Evolutionary conservation across 1,140 invertebrate species (phyloP).

Genomic region (Cylas formicarius): DNA sequence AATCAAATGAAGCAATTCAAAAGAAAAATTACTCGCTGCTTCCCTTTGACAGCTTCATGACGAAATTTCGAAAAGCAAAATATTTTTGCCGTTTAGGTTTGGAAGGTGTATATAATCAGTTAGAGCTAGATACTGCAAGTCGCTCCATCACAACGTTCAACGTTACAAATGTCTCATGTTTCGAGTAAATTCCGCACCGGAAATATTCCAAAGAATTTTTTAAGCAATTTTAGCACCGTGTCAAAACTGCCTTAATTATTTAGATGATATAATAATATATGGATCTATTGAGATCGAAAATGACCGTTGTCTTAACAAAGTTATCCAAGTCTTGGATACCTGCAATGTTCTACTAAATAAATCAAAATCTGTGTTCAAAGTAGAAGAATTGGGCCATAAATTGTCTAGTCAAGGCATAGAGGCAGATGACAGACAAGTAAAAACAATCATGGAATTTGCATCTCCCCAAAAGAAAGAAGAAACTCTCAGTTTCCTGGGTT

Average conservation of each 20-base stretch:
- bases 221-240: constrained; percentile 6
- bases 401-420: constrained; percentile 20
- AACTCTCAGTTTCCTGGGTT: constrained; percentile 23
- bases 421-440: constrained; percentile 15
- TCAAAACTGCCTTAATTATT: constrained; percentile 18
- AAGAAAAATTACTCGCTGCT: constrained; percentile 30
- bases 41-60: constrained; percentile 27
- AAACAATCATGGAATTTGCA: constrained; percentile 17
- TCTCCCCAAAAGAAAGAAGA: constrained; percentile 21
- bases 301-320: constrained; percentile 8
- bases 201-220: constrained; percentile 17
- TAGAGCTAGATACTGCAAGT: constrained; percentile 20
- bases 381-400: constrained; percentile 18
- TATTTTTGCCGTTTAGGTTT: constrained; percentile 21
- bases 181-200: constrained; percentile 21
- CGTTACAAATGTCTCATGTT: constrained; percentile 38
- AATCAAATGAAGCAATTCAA: constrained; percentile 30
- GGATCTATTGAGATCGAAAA: constrained; percentile 12
- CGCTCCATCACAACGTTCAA: constrained; percentile 39
- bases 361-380: constrained; percentile 26
- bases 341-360: constrained; percentile 27
- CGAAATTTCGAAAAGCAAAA: constrained; percentile 18
- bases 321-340: constrained; percentile 17
- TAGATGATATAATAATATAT: constrained; percentile 20
- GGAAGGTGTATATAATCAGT: constrained; percentile 15